A percentile compares a stretch with the other conserved stretches of the same genome.
Conservation (phyloP, 2,113 vertebrate species). For the Neomonachus schauinslandi region DNA sequence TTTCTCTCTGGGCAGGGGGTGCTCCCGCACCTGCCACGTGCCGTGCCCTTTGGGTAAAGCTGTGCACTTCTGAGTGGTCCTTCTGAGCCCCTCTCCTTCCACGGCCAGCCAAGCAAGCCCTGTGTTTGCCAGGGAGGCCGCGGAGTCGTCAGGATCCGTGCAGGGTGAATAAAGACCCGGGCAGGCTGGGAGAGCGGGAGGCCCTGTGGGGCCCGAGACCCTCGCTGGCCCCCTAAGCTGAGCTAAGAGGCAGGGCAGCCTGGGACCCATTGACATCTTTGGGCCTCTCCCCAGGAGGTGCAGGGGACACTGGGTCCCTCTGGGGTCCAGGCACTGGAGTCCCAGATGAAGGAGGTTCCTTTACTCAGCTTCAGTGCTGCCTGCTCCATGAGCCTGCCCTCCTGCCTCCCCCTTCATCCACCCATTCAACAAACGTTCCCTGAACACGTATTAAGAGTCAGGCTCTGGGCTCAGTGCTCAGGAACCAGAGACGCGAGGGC, state of each 20-base stretch:
- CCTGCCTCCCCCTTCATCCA: neutral
- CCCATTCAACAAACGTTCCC: rapidly evolving
- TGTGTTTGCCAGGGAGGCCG: rapidly evolving
- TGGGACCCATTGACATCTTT: neutral
- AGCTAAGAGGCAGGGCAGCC: neutral
- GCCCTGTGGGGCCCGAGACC: neutral
- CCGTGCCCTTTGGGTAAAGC: neutral
- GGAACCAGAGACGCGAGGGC: neutral
- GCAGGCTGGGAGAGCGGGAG: rapidly evolving
- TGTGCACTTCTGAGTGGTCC: constrained; percentile 55
- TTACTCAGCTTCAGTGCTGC: neutral
- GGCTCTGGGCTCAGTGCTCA: neutral
- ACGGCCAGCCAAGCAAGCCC: neutral
- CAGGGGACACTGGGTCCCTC: neutral
- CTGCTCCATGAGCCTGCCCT: neutral
- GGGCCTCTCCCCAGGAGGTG: no score
- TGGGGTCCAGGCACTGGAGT: neutral
- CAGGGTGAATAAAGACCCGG: rapidly evolving
- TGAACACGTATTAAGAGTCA: neutral
- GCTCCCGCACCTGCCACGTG: rapidly evolving
- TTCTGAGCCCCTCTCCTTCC: constrained; percentile 65
- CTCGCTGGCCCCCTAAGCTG: neutral
- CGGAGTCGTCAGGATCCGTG: neutral
- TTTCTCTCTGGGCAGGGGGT: neutral
- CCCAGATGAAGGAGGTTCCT: neutral